Base-by-base conservation (phyloP, 2,888 invertebrate species). In the Parelbella ahira region DNA sequence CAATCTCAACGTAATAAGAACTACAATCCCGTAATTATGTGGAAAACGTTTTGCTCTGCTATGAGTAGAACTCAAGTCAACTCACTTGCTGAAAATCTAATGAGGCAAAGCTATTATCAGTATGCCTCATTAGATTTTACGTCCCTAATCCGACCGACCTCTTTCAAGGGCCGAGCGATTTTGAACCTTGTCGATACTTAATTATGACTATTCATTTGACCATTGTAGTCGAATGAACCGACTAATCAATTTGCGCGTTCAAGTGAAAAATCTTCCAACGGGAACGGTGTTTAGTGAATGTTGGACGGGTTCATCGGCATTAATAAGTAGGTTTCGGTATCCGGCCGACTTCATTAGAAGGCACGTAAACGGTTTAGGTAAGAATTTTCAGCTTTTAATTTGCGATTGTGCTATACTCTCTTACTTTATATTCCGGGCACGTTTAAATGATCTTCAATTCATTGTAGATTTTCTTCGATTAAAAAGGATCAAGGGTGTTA, bases 71-170 rank as follows among this genome's bases (percentile, higher is more conserved):
- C 50, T 50, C 41, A 32, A 39, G 46, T 49, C 34, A 51, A 56
- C 39, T 54, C 48, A 48, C 55, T 56, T 55, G 57, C 50, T 52
- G 50, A 47, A 56, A 53, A 64, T 61, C 62, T 75, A 80, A 79
- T 77, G 73, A 74, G 66, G 54, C 67, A 54, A 49, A 58, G 51
- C 69, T 57, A 72, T 74, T 75, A 78, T 69, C 68, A 71, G 63
- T 63, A 63, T 55, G 66, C 61, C 65, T 73, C 80, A 79, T 82
- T 79, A 76, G 67, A 74, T 73, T 78, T 73, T 68, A 75, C 65
- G 68, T 60, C 60, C 58, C 63, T 66, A 70, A 74, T 72, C 67
- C 61, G 60, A 53, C 54, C 56, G 56, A 66, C 58, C 62, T 53
- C 56, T 53, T 53, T 51, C 47, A 48, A n/a, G 48, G 48, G 60